Evolutionary conservation across 2,797 vertebrate species (phyloP), one percentile per base, ranked within the genome.

Genomic region (Coregonus ussuriensis): DNA sequence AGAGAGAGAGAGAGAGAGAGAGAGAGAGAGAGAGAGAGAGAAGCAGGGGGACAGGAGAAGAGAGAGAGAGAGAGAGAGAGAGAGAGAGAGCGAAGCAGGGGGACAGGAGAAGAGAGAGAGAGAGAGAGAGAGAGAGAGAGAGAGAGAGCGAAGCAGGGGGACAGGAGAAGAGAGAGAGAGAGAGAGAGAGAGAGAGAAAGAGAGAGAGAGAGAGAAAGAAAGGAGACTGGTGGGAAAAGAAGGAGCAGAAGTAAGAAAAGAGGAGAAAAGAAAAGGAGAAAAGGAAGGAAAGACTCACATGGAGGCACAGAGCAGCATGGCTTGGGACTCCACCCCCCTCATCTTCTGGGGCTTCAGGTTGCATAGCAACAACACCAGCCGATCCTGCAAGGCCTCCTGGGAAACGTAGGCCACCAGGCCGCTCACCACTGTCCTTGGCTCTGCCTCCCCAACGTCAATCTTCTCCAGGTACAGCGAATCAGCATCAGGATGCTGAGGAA

Each of bases 271-370:
- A 25, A 25, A 25, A 25, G 25, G 25, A 25, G 25, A 25, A 25
- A 3, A 53, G 4, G 37, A 7, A 54, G 41, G 21, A 1, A 71
- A 47, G 47, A 52, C 96, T 95, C 85, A 99, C 98, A 91, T 75
- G 35, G 96, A 96, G 13, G 97, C 96, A 77, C 98, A 99, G 6
- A 99, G 95, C 86, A 99, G 90, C 98, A 99, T 99, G 89, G 97
- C 98, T 86, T 98, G 96, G 1, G 98, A 99, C 89, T 99, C 98
- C 0, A 99, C 94, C 0, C 98, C 98, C 41, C 98, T 91, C 98
- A 99, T 99, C 92, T 98, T 99, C 94, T 99, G 97, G 53, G 97
- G 95, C 83, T 97, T 99, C 76, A 99, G 92, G 75, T 99, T 99
- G 90, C 98, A 99, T 1, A 99, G 92, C 86, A 99, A 79, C 86